Evolutionary conservation across 2,888 invertebrate genomes (phyloP), one percentile per base, ranked within the genome.

Genomic region (Lepidochitona cinerea): DNA sequence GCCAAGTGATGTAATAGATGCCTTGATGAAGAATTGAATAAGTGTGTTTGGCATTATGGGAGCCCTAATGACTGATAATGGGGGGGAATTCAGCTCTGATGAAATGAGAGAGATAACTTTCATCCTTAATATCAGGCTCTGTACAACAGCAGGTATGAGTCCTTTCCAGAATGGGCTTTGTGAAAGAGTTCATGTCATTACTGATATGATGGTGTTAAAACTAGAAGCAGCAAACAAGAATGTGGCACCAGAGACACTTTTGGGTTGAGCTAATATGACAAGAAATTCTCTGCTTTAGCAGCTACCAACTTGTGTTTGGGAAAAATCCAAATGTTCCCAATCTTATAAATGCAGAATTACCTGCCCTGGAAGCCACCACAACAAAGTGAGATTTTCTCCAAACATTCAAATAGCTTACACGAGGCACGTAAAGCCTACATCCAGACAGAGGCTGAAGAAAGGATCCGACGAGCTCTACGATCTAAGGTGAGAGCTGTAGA

Each of bases 381-480:
- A 70, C 54, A n/a, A 2, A 70, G 70, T 73, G 41, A 78, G 54
- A 70, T 32, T 14, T 72, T 77, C 53, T 76, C 71, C 6, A 71
- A 67, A n/a, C 75, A 78, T 73, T 54, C 78, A 7, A 77, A 78
- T 73, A 73, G 69, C 0, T 54, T 75, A 5, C 73, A 76, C 65
- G 52, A 70, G 41, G 67, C 72, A 52, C n/a, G 79, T 18, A 36
- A 49, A 23, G 71, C 76, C 26, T 76, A 54, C 41, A 69, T 74
- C n/a, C 35, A 72, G 41, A 67, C 74, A 9, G 73, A 76, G 52
- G 35, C 69, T 32, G 35, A 53, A 36, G 74, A 76, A 23, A 32
- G 74, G 26, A 74, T 76, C 7, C 54, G 69, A 37, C 68, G 74
- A 41, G 74, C 74, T 0, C 54, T 76, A 29, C 0, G 70, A 37